Evolutionary conservation across 2,797 vertebrate genomes (phyloP).

Genomic region (Megalops cyprinoides): DNA sequence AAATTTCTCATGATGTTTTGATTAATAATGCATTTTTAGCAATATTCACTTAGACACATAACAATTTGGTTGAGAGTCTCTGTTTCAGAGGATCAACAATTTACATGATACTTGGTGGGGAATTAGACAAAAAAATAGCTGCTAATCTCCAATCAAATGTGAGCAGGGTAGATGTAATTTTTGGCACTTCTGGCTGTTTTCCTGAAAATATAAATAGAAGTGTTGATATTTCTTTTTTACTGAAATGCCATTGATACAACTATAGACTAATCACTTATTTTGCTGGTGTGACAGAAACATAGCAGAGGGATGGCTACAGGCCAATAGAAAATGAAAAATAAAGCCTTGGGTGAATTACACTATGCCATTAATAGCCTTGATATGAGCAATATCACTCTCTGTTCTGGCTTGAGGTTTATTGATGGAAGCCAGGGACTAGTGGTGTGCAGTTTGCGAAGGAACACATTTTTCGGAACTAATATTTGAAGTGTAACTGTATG

Average conservation of each 20-base stretch:
- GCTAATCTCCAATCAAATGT: no score
- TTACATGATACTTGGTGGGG: no score
- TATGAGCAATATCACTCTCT: neutral
- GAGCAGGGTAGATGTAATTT: neutral
- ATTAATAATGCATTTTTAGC: no score
- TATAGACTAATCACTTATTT: neutral
- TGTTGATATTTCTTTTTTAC: constrained; percentile 1
- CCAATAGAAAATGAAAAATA: neutral
- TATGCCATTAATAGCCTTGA: neutral
- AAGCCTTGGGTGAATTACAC: neutral
- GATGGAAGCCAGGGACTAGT: neutral
- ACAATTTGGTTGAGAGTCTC: no score
- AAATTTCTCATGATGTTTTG: no score
- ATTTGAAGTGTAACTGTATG: no score
- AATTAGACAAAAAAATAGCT: no score
- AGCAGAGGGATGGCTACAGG: neutral
- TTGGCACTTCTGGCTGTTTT: neutral
- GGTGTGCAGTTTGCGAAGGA: no score
- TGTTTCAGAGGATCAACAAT: no score
- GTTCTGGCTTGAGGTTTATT: neutral
- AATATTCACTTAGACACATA: no score
- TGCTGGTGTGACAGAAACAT: neutral
- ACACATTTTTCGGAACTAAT: no score
- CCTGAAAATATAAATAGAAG: neutral
- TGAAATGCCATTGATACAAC: neutral